Conservation (phyloP, 2,797 vertebrate species). For the Silurus lanzhouensis region DNA sequence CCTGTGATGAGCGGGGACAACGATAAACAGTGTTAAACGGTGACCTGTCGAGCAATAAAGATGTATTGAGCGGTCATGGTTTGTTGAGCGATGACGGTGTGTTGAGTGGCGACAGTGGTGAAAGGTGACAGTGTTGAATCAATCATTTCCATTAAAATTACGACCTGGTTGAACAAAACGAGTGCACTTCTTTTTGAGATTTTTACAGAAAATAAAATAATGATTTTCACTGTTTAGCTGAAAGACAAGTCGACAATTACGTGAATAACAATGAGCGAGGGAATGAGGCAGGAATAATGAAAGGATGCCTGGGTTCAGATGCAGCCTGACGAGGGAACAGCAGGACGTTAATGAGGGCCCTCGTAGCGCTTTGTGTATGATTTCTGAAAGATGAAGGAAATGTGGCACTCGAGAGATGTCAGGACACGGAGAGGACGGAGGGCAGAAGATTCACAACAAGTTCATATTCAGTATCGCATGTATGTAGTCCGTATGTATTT, state of each 20-base stretch:
- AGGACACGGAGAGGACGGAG: background rate
- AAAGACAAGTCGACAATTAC: conserved; percentile 10
- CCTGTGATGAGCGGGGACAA: too few relatives aligned
- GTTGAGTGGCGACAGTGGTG: background rate
- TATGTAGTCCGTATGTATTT: background rate
- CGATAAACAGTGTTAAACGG: too few relatives aligned
- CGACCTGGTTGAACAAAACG: too few relatives aligned
- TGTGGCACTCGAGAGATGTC: background rate
- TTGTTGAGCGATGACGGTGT: background rate
- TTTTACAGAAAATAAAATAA: background rate
- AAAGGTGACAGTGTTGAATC: background rate
- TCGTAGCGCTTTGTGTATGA: conserved; percentile 20
- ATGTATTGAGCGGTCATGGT: background rate
- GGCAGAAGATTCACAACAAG: background rate
- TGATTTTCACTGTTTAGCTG: conserved; percentile 8
- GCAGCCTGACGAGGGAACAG: conserved; percentile 33
- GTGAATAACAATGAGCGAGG: conserved; percentile 45
- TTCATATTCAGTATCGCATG: background rate
- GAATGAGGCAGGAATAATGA: conserved; percentile 36
- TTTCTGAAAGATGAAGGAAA: conserved; percentile 36
- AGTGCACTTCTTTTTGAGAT: too few relatives aligned
- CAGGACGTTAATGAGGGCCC: conserved; percentile 48
- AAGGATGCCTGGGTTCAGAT: conserved; percentile 37
- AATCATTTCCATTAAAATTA: too few relatives aligned
- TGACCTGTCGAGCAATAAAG: background rate